phyloP scores from a whole-genome alignment of 2,888 invertebrate species.

The Nomada lathburiana region DNA sequence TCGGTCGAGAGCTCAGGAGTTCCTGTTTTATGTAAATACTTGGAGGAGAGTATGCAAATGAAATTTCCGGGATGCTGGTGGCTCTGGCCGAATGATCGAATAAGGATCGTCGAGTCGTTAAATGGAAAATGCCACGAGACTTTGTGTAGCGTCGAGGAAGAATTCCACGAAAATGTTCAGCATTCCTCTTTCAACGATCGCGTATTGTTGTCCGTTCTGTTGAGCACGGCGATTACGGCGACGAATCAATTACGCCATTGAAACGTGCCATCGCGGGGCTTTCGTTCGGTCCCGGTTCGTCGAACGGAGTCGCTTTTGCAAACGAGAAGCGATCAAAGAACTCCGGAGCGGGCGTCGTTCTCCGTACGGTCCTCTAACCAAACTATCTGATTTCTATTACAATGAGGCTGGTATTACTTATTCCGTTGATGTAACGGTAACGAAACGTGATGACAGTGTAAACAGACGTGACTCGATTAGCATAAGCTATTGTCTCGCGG shows the following conservation, averaged over 20 bases:
- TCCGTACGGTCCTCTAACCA: constrained; percentile 58
- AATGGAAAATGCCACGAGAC: too few species aligned
- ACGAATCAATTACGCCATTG: constrained; percentile 25
- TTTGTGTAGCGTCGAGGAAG: neutral
- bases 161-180: neutral
- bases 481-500: constrained; percentile 69
- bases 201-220: neutral
- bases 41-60: neutral
- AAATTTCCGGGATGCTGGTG: neutral
- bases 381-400: constrained; percentile 71
- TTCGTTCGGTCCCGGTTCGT: constrained; percentile 2
- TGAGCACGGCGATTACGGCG: constrained; percentile 5
- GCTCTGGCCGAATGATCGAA: neutral
- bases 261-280: neutral
- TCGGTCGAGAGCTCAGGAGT: constrained; percentile 10
- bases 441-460: constrained; percentile 73
- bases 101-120: neutral
- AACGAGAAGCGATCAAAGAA: constrained; percentile 34
- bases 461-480: constrained; percentile 73
- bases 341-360: constrained; percentile 36
- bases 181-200: neutral
- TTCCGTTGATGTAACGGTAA: constrained; percentile 71
- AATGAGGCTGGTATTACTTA: constrained; percentile 63
- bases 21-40: constrained; percentile 35
- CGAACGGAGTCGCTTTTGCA: neutral